Evolutionary conservation across 1,140 invertebrate species (phyloP).

Genomic region (Tetramorium parvispinum): DNA sequence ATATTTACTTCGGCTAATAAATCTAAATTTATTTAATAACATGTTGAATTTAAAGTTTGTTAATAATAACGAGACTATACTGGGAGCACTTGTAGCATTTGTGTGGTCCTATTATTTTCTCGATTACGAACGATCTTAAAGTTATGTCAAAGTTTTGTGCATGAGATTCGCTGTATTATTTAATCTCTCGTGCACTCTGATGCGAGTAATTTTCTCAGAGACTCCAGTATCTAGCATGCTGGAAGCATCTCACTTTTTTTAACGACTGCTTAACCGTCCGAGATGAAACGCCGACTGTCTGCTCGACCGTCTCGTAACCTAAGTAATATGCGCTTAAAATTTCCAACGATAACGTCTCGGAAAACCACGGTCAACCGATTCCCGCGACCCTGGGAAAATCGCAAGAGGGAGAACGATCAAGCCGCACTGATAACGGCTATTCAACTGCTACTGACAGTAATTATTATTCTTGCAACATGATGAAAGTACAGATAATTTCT

Average conservation of each 20-base stretch:
- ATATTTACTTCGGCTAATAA: background rate
- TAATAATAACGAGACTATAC: background rate
- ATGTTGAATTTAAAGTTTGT: background rate
- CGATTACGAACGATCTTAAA: background rate
- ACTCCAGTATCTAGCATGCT: background rate
- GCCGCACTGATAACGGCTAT: slow-evolving; percentile 23
- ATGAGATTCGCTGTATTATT: slow-evolving; percentile 21
- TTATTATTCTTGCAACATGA: slow-evolving; percentile 35
- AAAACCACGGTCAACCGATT: slow-evolving; percentile 58
- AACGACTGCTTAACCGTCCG: slow-evolving; percentile 44
- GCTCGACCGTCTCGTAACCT: slow-evolving; percentile 33
- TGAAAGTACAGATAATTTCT: slow-evolving; percentile 44
- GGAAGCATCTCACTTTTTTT: slow-evolving; percentile 43
- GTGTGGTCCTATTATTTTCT: background rate
- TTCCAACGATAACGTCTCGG: slow-evolving; percentile 50
- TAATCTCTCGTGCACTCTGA: slow-evolving; percentile 17
- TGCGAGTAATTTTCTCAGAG: slow-evolving; percentile 2
- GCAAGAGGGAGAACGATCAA: slow-evolving; percentile 16
- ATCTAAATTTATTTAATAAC: background rate
- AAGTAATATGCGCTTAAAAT: slow-evolving; percentile 46
- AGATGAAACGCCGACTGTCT: slow-evolving; percentile 48
- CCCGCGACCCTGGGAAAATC: slow-evolving; percentile 58
- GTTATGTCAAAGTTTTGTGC: background rate
- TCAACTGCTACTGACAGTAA: background rate
- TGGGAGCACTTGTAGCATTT: no score